Base-by-base conservation (phyloP, 2,113 vertebrate genomes). In the Vicugna pacos region DNA sequence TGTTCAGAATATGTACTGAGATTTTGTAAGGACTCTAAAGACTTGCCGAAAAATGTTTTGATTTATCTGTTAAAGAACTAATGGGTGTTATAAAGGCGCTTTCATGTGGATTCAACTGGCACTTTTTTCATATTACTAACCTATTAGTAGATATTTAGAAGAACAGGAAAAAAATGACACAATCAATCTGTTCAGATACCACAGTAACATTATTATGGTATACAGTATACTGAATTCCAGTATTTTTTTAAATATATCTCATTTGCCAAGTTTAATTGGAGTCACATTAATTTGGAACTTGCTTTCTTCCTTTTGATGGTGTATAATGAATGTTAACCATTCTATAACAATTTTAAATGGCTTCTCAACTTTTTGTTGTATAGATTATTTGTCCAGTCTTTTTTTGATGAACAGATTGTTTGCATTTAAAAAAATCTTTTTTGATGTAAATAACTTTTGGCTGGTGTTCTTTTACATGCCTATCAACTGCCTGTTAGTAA, bases 401-500 rank as follows among this genome's bases (percentile, higher is more conserved):
- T 42, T 67, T 82, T 69, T 89, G 14, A 75, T 46, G 22, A 58
- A 52, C 56, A 67, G 16, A 22, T 82, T 83, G 24, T 69, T 93
- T 95, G 6, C 6, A 54, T 86, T 87, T 50, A 62, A 89, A 42
- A 42, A 42, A 42, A 4, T 42, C 32, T 56, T 54, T 42, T 54
- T 6, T 65, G 11, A 38, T 87, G 15, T 79, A 83, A 54, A 60
- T 58, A 10, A 62, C 32, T 82, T 86, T 60, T 91, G 62, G 8
- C 54, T 30, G 79, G 0, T 91, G 10, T 60, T 56, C 13, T 10
- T 60, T 95, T 19, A 58, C 10, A 88, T 81, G 32, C 46, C 20
- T 72, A 35, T 58, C 82, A 77, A 48, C 90, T 80, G 69, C 50
- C 85, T 32, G 2, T 82, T 87, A 58, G 81, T 96, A 92, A 42